Conservation (phyloP, 1,140 invertebrate genomes). For the Sipha flava region DNA sequence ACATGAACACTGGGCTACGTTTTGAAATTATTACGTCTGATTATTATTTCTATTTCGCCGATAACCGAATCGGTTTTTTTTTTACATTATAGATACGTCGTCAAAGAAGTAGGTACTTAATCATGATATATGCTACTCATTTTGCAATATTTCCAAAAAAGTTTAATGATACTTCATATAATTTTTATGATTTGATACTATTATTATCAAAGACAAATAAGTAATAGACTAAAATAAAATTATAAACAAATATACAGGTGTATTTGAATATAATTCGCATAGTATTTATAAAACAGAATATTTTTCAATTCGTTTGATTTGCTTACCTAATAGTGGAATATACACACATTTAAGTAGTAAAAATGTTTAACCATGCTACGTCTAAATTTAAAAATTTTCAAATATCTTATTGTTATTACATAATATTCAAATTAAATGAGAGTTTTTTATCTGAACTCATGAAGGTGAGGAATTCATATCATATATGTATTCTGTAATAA, state of each 20-base stretch:
- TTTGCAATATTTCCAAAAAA: constrained; percentile 1
- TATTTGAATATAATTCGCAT: too few relatives aligned
- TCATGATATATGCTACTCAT: not conserved
- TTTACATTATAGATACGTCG: not conserved
- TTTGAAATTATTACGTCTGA: not conserved
- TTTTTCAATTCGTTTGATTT: too few relatives aligned
- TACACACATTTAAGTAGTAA: too few relatives aligned
- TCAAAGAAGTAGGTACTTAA: not conserved
- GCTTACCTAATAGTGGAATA: too few relatives aligned
- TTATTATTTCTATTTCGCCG: not conserved
- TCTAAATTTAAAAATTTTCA: not conserved
- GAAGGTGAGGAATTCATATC: not conserved
- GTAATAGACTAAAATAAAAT: too few relatives aligned
- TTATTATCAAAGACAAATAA: too few relatives aligned
- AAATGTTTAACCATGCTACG: too few relatives aligned
- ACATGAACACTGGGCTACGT: not conserved
- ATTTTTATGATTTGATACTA: too few relatives aligned
- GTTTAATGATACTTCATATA: not conserved
- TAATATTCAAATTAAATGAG: not conserved
- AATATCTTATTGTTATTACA: not conserved
- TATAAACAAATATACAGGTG: too few relatives aligned
- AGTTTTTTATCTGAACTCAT: not conserved
- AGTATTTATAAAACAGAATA: too few relatives aligned
- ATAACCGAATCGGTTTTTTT: not conserved
- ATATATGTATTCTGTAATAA: not conserved